phyloP scores from a whole-genome alignment of 2,113 vertebrate genomes.

The Brachypodius melanocephalos region DNA sequence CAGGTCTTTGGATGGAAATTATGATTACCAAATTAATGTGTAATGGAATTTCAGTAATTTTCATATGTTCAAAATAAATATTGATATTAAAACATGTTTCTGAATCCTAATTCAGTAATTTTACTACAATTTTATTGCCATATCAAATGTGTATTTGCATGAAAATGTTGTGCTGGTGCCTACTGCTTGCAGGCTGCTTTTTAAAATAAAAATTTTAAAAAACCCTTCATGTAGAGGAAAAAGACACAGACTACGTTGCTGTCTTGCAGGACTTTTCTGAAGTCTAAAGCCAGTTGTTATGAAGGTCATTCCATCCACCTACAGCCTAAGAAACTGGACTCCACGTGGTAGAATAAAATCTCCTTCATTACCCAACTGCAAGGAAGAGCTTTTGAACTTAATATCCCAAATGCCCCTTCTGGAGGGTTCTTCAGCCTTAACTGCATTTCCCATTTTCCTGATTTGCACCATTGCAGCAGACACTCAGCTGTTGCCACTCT shows the following conservation, averaged over 20 bases:
- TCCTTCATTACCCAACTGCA: background rate
- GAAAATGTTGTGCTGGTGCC: background rate
- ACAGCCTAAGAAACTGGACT: background rate
- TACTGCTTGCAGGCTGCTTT: background rate
- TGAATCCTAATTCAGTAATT: background rate
- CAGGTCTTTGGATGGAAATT: background rate
- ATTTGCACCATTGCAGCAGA: slow-evolving; percentile 4
- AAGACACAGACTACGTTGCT: background rate
- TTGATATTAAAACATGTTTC: background rate
- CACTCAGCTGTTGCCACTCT: background rate
- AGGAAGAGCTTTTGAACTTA: background rate
- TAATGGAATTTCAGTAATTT: background rate
- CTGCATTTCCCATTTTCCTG: background rate
- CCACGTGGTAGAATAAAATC: background rate
- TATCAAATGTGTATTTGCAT: background rate
- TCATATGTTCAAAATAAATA: background rate
- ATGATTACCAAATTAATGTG: background rate
- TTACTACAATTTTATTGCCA: background rate
- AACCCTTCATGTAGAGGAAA: background rate
- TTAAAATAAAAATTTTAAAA: background rate
- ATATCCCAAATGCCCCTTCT: background rate
- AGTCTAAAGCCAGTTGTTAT: background rate
- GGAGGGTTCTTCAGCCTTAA: background rate
- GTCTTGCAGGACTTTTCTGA: background rate
- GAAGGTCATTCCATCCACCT: background rate